Percentiles rank a stretch among this genome's conserved stretches.
These are phyloP conservation scores for Cynopterus brachyotis DNA, from an alignment of 2,113 vertebrate genomes.

Conservation along the genomic window DNA sequence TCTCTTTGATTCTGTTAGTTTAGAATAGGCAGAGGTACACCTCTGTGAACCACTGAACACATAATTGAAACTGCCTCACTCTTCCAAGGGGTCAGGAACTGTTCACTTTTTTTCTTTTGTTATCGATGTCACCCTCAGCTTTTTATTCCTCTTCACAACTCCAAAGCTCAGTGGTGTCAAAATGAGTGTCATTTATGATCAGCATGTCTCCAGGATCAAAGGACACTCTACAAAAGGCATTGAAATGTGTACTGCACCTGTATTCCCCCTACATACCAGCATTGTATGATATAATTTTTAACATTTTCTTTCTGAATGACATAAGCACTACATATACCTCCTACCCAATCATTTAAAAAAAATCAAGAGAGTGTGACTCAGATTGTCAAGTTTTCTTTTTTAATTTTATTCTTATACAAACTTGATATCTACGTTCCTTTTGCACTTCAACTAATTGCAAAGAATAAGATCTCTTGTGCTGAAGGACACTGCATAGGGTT, in stretches of 20 bases:
- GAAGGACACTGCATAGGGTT: not conserved
- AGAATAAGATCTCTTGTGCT: not conserved
- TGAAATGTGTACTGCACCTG: not conserved
- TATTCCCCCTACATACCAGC: not conserved
- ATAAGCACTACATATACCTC: conserved; percentile 37
- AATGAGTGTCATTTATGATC: conserved; percentile 8
- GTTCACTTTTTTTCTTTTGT: conserved; percentile 43
- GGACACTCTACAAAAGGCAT: not conserved
- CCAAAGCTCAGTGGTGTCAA: conserved; percentile 7
- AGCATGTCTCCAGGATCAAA: conserved; percentile 59
- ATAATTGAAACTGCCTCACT: conserved; percentile 28
- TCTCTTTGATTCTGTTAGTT: conserved; percentile 18
- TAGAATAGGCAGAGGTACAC: not conserved
- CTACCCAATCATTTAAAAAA: conserved; percentile 25
- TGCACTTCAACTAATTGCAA: conserved; percentile 32
- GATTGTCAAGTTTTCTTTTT: conserved; percentile 33
- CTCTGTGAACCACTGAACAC: not conserved
- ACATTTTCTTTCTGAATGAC: conserved; percentile 44
- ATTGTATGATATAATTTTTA: conserved; percentile 28
- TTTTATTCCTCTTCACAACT: conserved; percentile 31
- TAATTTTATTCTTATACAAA: not conserved
- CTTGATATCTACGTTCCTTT: conserved; percentile 53
- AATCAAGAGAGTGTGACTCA: conserved; percentile 30
- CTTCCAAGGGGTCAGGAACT: conserved; percentile 9
- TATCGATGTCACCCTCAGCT: conserved; percentile 12